phyloP scores from a whole-genome alignment of 1,140 invertebrate species.

The Lordiphosa stackelbergi region DNA sequence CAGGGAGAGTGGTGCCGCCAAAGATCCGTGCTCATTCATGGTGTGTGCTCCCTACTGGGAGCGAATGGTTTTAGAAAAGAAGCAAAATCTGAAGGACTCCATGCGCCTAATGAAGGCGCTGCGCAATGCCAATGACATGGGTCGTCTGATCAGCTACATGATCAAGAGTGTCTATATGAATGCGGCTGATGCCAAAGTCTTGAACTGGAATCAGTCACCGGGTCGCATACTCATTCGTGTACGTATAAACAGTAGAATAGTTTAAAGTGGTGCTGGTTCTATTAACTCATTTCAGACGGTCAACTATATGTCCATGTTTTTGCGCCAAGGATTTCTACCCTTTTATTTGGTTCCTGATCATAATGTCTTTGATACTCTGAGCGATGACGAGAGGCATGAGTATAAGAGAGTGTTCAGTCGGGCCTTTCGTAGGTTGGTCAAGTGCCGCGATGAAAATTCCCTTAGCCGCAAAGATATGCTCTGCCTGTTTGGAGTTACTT shows the following conservation, averaged over 20 bases:
- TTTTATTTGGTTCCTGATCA: slow-evolving; percentile 38
- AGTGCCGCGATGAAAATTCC: slow-evolving; percentile 10
- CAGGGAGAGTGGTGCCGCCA: not conserved
- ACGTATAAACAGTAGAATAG: not conserved
- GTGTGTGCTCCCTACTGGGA: slow-evolving; percentile 45
- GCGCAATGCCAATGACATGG: slow-evolving; percentile 34
- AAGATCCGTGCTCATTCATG: slow-evolving; percentile 35
- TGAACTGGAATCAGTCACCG: slow-evolving; percentile 30
- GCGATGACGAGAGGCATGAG: accelerated
- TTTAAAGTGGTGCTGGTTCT: not conserved
- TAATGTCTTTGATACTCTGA: slow-evolving; percentile 20
- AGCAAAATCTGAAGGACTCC: slow-evolving; percentile 40
- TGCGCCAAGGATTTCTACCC: slow-evolving; percentile 18
- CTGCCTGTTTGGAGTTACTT: slow-evolving; percentile 11
- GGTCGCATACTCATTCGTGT: slow-evolving; percentile 39
- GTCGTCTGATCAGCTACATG: slow-evolving; percentile 30
- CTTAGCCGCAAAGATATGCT: slow-evolving; percentile 14
- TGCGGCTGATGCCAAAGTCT: not conserved
- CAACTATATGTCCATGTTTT: not conserved
- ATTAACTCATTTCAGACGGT: slow-evolving; percentile 9
- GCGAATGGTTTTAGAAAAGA: slow-evolving; percentile 28
- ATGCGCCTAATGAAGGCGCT: slow-evolving; percentile 42
- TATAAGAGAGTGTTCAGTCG: not conserved
- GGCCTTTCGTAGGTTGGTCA: not conserved
- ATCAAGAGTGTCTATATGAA: slow-evolving; percentile 38